A percentile compares a stretch with the other conserved stretches of the same genome.
phyloP scores from a whole-genome alignment of 1,140 invertebrate genomes.

The Eufriesea mexicana region DNA sequence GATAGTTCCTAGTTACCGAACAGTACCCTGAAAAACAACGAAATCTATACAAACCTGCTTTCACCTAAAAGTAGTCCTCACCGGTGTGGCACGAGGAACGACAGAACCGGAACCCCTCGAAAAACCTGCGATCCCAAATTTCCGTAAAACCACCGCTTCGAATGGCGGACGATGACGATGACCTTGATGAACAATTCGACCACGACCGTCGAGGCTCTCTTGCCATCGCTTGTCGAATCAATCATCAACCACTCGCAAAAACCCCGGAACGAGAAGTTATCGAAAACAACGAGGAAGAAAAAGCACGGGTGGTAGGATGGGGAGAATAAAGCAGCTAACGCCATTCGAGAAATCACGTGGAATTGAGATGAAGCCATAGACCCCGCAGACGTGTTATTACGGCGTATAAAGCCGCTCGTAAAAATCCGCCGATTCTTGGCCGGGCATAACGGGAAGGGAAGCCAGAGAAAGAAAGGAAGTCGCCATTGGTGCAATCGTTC shows the following conservation, averaged over 20 bases:
- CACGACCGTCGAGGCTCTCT: neutral
- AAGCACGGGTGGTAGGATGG: neutral
- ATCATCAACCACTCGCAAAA: too few relatives aligned
- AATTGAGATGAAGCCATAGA: slow-evolving; percentile 11
- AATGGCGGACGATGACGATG: neutral
- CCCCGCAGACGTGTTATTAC: neutral
- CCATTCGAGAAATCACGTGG: neutral
- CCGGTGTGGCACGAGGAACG: neutral
- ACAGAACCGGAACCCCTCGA: accelerated
- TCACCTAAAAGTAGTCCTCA: too few relatives aligned
- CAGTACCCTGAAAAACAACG: too few relatives aligned
- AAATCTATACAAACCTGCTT: too few relatives aligned
- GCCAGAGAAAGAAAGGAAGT: neutral
- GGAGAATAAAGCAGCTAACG: too few relatives aligned
- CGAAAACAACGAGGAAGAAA: too few relatives aligned
- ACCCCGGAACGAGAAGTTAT: neutral
- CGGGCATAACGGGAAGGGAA: neutral
- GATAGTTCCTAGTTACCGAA: too few relatives aligned
- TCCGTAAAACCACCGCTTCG: neutral
- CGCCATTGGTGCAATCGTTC: neutral
- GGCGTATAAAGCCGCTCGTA: slow-evolving; percentile 12
- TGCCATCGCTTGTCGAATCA: neutral
- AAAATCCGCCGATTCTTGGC: neutral
- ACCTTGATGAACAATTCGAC: neutral
- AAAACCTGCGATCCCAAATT: neutral